phyloP scores from a whole-genome alignment of 2,888 invertebrate species.

The Pogonocherus hispidulus region DNA sequence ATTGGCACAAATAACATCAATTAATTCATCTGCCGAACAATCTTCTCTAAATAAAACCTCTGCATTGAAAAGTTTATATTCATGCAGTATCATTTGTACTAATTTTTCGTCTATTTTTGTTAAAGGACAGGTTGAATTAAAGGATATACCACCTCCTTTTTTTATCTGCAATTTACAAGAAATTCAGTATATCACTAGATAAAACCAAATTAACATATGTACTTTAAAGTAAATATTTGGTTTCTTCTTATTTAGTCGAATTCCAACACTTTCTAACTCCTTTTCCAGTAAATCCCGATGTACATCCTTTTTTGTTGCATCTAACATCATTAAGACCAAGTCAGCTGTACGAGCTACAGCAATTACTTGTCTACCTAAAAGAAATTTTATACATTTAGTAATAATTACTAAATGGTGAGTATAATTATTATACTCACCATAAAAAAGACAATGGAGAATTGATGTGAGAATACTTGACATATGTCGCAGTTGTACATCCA shows the following conservation, averaged over 20 bases:
- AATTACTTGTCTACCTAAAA: conserved; percentile 78
- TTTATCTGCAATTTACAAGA: conserved; percentile 75
- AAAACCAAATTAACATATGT: conserved; percentile 48
- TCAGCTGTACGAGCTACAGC: conserved; percentile 99
- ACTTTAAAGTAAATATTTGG: conserved; percentile 99
- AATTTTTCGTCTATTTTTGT: conserved; percentile 96
- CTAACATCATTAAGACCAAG: conserved; percentile 98
- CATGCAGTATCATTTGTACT: conserved; percentile 97
- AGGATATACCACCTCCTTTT: conserved; percentile 96
- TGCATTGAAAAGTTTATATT: conserved; percentile 97
- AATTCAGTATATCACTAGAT: conserved; percentile 1
- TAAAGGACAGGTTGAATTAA: conserved; percentile 95
- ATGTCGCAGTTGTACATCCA: too few relatives aligned
- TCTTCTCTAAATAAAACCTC: conserved; percentile 97
- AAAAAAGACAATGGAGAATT: too few relatives aligned
- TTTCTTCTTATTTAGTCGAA: conserved; percentile 93
- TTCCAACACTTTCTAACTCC: conserved; percentile 98
- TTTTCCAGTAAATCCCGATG: conserved; percentile 92
- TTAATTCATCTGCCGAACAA: conserved; percentile 94
- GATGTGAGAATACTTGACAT: too few relatives aligned
- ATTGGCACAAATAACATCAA: conserved; percentile 97
- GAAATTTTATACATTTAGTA: neutral
- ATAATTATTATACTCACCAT: too few relatives aligned
- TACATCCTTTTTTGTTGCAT: conserved; percentile 98
- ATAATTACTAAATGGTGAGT: too few relatives aligned